Base-by-base conservation (phyloP, 2,888 invertebrate genomes). In the Scotopteryx bipunctaria region DNA sequence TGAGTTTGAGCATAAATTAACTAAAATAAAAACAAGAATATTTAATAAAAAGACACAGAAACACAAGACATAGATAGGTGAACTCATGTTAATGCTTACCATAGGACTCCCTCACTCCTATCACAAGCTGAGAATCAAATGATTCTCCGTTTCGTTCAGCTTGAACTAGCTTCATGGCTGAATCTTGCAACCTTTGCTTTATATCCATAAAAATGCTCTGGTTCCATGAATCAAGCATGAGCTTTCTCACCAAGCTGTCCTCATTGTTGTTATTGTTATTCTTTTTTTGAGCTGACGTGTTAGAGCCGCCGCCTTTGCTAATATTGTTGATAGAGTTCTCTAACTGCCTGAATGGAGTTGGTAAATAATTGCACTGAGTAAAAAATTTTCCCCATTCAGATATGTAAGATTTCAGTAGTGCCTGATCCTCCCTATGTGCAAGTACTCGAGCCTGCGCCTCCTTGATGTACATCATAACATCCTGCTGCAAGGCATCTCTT, bases 141-240 rank as follows among this genome's bases (percentile, higher is more conserved):
- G 98, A 97, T 88, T 99, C 98, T 1, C 99, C 99, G 83, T 98
- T 98, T 59, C 99, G 92, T 83, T 99, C 99, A 1, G 98, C 95
- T 78, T 98, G 96, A 5, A 99, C 98, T 60, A 99, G 92, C 85
- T 98, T 97, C 98, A 99, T 99, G 1, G 99, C 99, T 66, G 98
- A 98, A 77, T 96, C 95, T 83, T 98, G 97, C 38, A 98, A 89
- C 60, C 97, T 93, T 76, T 97, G 95, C 81, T 98, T 98, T 63
- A 99, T 98, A 79, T 97, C 96, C 79, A 94, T 93, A 85, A 99
- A 99, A 74, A 99, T 99, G 78, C 96, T 97, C 78, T 96, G 95
- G 89, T 99, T 99, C 99, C 99, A 99, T 53, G 97, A 97, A 82
- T 99, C 98, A 58, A 99, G 91, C 99, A 99, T 99, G 55, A 99